Conservation (phyloP, 2,113 vertebrate species). For the Gulo gulo region DNA sequence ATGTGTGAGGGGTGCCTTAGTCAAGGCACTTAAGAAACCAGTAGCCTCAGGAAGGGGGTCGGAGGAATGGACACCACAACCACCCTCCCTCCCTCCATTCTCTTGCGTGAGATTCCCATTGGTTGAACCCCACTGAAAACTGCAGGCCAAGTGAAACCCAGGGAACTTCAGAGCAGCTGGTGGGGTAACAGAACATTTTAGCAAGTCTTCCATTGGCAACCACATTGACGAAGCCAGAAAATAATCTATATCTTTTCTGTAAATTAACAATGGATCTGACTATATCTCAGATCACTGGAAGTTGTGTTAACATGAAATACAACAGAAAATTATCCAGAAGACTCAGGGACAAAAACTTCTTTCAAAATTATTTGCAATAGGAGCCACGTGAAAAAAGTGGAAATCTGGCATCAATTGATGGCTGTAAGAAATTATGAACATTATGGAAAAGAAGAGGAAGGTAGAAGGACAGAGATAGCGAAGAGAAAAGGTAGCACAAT, state of each 20-base stretch:
- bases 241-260: background rate
- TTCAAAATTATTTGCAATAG: background rate
- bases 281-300: background rate
- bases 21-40: background rate
- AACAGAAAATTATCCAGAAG: background rate
- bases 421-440: background rate
- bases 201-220: background rate
- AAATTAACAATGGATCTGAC: background rate
- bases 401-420: background rate
- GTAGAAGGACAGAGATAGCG: background rate
- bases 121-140: background rate
- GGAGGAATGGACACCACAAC: background rate
- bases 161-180: background rate
- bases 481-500: background rate
- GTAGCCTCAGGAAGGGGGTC: background rate
- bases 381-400: background rate
- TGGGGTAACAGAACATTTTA: background rate
- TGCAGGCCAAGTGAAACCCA: background rate
- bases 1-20: accelerated
- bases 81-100: background rate
- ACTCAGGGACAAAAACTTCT: background rate
- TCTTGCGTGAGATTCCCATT: background rate
- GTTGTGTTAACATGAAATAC: background rate
- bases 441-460: background rate
- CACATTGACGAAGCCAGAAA: background rate